Evolutionary conservation across 2,797 vertebrate species (phyloP).

Genomic region (Holocentrus rufus): DNA sequence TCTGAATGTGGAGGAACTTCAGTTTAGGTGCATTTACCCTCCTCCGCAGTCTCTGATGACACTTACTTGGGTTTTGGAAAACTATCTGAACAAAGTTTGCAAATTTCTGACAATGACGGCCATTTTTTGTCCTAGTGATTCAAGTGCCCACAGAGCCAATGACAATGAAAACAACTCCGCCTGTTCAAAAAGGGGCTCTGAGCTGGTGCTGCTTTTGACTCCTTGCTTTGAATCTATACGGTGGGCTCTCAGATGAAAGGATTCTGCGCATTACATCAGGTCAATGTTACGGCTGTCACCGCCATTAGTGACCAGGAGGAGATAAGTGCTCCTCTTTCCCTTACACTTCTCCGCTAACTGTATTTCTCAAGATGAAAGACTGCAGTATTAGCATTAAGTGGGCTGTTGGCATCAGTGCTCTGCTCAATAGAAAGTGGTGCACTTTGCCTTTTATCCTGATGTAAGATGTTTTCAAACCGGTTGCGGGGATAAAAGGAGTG

Average conservation of each 20-base stretch:
- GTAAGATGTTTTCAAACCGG: constrained; percentile 50
- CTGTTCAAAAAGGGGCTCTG: background rate
- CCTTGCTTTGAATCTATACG: background rate
- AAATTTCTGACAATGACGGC: background rate
- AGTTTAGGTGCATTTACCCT: too few species aligned
- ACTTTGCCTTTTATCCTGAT: constrained; percentile 52
- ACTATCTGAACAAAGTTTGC: background rate
- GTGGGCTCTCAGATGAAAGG: constrained; percentile 35
- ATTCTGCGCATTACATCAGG: constrained; percentile 26
- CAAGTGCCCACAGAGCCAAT: too few species aligned
- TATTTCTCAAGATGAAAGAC: constrained; percentile 64
- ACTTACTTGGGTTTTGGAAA: background rate
- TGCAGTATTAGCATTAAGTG: constrained; percentile 65
- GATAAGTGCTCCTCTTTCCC: constrained; percentile 62
- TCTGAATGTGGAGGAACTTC: too few species aligned
- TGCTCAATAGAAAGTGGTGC: constrained; percentile 58
- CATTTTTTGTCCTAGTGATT: too few species aligned
- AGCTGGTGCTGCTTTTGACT: background rate
- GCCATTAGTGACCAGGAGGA: constrained; percentile 65
- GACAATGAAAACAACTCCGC: too few species aligned
- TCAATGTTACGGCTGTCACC: constrained; percentile 47
- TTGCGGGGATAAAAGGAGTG: constrained; percentile 47
- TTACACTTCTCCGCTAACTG: constrained; percentile 43
- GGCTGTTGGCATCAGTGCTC: constrained; percentile 54
- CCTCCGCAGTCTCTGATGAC: too few species aligned